phyloP scores from a whole-genome alignment of 2,888 invertebrate species.

The Volucella inflata region DNA sequence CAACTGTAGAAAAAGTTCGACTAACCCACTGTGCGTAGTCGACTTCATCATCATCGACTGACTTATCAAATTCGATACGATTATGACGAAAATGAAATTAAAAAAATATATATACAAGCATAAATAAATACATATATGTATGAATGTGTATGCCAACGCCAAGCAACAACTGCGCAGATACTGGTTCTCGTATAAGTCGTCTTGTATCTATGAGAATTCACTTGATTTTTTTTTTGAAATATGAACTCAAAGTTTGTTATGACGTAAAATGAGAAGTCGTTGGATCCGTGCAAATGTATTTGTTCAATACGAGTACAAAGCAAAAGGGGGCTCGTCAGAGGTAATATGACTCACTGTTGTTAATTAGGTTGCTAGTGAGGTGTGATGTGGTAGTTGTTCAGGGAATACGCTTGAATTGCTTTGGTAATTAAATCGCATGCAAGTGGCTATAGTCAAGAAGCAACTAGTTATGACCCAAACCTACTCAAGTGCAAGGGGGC shows the following conservation, averaged over 20 bases:
- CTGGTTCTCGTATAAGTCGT: neutral
- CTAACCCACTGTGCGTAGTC: no score
- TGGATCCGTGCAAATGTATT: conserved; percentile 19
- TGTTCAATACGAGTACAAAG: neutral
- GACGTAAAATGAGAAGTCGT: conserved; percentile 47
- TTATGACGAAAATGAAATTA: conserved; percentile 31
- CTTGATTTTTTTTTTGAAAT: conserved; percentile 46
- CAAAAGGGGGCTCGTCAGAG: conserved; percentile 66
- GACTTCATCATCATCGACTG: neutral
- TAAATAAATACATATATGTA: neutral
- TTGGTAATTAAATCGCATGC: conserved; percentile 59
- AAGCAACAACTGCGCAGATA: conserved; percentile 43
- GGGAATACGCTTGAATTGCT: conserved; percentile 16
- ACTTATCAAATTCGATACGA: conserved; percentile 46
- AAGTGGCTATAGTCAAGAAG: neutral
- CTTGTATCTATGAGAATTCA: conserved; percentile 16
- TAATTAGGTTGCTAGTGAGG: conserved; percentile 47
- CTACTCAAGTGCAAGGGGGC: conserved; percentile 31
- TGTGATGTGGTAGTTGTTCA: neutral
- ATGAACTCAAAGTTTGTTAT: conserved; percentile 59
- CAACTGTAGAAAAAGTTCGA: no score
- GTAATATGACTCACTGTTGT: conserved; percentile 54
- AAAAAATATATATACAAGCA: neutral
- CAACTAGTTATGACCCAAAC: neutral
- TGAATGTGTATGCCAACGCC: neutral